A percentile compares a stretch with the other conserved stretches of the same genome.
These are phyloP conservation scores for Octodon degus DNA, from an alignment of 2,113 vertebrate species.

Conservation along the genomic window DNA sequence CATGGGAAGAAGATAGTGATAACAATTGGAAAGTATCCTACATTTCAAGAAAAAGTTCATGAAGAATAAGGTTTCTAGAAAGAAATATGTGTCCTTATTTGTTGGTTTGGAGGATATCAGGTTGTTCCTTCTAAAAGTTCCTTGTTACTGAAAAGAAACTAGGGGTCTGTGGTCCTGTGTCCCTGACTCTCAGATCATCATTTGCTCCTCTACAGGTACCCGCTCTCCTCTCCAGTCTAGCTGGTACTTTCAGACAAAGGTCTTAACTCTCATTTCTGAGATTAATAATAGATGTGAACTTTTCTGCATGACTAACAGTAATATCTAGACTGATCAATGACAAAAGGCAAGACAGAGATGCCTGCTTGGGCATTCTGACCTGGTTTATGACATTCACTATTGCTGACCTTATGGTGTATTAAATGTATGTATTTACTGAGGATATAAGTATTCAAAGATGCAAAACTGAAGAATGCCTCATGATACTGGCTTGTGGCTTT, in stretches of 20 bases:
- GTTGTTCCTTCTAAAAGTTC: background rate
- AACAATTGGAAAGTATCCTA: background rate
- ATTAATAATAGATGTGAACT: background rate
- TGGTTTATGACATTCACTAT: background rate
- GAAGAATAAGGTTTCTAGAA: background rate
- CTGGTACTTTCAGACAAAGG: background rate
- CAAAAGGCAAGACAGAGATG: background rate
- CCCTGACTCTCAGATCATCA: background rate
- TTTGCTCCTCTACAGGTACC: background rate
- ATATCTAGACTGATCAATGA: too few species aligned
- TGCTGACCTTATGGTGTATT: background rate
- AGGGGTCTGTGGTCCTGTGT: background rate
- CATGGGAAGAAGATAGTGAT: background rate
- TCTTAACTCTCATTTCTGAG: background rate
- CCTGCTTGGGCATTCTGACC: background rate
- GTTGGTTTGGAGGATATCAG: background rate
- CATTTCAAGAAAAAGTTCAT: background rate
- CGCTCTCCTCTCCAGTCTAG: background rate
- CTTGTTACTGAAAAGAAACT: background rate
- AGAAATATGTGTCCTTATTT: background rate
- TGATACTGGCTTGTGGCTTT: background rate
- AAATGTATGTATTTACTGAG: background rate
- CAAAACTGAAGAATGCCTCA: background rate
- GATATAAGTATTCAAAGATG: background rate
- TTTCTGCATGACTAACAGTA: too few species aligned